phyloP scores from a whole-genome alignment of 1,140 invertebrate genomes.

The Neodiprion fabricii region DNA sequence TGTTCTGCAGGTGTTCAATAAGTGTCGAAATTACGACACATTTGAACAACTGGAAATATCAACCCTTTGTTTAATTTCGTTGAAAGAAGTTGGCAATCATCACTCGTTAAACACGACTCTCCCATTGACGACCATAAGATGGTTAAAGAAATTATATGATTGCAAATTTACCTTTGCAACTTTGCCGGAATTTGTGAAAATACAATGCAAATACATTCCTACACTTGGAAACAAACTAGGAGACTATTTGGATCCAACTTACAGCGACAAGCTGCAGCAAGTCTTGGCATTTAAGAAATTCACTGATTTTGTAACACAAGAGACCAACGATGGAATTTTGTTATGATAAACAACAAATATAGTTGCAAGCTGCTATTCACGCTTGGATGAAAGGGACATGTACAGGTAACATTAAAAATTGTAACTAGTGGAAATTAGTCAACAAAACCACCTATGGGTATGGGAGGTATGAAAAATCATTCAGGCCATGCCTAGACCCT shows the following conservation, averaged over 20 bases:
- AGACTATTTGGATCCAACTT: constrained; percentile 42
- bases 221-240: constrained; percentile 30
- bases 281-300: constrained; percentile 36
- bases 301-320: background rate
- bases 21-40: constrained; percentile 47
- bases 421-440: too few species aligned
- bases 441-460: too few species aligned
- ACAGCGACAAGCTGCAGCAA: constrained; percentile 44
- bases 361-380: too few species aligned
- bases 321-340: too few species aligned
- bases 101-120: constrained; percentile 21
- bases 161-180: constrained; percentile 16
- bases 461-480: too few species aligned
- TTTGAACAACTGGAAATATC: constrained; percentile 46
- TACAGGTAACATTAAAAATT: too few species aligned
- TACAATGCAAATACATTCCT: constrained; percentile 35
- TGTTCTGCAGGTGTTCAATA: constrained; percentile 51
- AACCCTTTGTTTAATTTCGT: constrained; percentile 30
- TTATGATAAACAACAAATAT: too few species aligned
- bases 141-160: constrained; percentile 23
- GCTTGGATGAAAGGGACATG: too few species aligned
- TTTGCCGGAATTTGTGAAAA: constrained; percentile 31
- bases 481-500: too few species aligned
- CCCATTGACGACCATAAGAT: constrained; percentile 10
- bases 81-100: constrained; percentile 27